These are phyloP conservation scores for Apodemus speciosus DNA, from an alignment of 2,113 vertebrate species.

Conservation along the genomic window DNA sequence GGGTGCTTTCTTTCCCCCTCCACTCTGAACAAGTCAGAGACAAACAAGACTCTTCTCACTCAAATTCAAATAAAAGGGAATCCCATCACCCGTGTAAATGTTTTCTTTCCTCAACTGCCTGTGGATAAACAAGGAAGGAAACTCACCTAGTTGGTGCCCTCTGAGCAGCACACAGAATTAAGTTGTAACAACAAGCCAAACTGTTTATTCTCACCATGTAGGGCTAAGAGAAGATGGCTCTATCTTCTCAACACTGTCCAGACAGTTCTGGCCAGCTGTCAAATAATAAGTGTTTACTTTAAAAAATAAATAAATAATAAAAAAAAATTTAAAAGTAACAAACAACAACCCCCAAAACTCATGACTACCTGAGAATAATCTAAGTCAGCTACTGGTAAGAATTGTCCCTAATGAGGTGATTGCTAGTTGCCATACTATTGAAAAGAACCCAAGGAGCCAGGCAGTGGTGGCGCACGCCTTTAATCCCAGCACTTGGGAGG, in stretches of 20 bases:
- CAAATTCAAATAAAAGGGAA: constrained; percentile 17
- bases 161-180: constrained; percentile 1
- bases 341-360: background rate
- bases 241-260: constrained; percentile 59
- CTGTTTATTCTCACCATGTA: background rate
- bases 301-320: constrained; percentile 48
- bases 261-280: constrained; percentile 63
- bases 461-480: no score
- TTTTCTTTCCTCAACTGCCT: constrained; percentile 30
- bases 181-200: background rate
- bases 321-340: background rate
- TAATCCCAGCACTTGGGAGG: no score
- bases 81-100: background rate
- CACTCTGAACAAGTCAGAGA: background rate
- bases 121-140: background rate
- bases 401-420: constrained; percentile 2
- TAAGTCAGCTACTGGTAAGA: background rate
- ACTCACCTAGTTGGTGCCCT: background rate
- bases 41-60: background rate
- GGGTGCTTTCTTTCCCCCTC: background rate
- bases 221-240: constrained; percentile 52
- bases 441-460: background rate
- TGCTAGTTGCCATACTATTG: background rate
- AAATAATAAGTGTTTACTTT: constrained; percentile 62
- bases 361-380: constrained; percentile 13